phyloP scores from a whole-genome alignment of 2,888 invertebrate species.

The Endomychus coccineus region DNA sequence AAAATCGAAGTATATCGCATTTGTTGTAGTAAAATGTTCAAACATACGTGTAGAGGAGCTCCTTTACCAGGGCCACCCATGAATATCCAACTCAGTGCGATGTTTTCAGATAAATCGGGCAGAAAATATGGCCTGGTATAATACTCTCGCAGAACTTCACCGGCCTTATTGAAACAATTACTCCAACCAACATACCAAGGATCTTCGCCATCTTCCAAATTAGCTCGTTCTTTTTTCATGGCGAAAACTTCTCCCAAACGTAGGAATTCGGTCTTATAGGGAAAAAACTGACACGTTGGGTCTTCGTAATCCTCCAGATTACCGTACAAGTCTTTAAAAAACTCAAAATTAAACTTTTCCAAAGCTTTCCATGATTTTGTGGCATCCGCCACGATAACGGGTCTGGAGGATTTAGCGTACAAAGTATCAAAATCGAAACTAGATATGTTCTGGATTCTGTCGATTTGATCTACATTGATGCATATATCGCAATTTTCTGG shows the following conservation, averaged over 20 bases:
- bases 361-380: constrained; percentile 74
- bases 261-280: constrained; percentile 81
- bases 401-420: constrained; percentile 70
- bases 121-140: constrained; percentile 85
- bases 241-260: constrained; percentile 73
- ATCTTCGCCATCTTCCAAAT: constrained; percentile 42
- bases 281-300: constrained; percentile 83
- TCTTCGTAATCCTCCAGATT: constrained; percentile 40
- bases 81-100: constrained; percentile 92
- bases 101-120: constrained; percentile 77
- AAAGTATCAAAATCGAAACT: constrained; percentile 61
- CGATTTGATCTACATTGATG: constrained; percentile 53
- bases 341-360: constrained; percentile 57
- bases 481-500: constrained; percentile 79
- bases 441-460: constrained; percentile 59
- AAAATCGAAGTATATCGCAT: too few species aligned
- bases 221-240: constrained; percentile 67
- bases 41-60: constrained; percentile 86
- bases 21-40: too few species aligned
- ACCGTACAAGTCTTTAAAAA: constrained; percentile 72
- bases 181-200: constrained; percentile 77
- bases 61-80: constrained; percentile 94
- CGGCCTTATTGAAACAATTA: constrained; percentile 82
- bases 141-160: constrained; percentile 66
- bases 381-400: constrained; percentile 81